Evolutionary conservation across 1,140 invertebrate species (phyloP).

Genomic region (Temnothorax nylanderi): DNA sequence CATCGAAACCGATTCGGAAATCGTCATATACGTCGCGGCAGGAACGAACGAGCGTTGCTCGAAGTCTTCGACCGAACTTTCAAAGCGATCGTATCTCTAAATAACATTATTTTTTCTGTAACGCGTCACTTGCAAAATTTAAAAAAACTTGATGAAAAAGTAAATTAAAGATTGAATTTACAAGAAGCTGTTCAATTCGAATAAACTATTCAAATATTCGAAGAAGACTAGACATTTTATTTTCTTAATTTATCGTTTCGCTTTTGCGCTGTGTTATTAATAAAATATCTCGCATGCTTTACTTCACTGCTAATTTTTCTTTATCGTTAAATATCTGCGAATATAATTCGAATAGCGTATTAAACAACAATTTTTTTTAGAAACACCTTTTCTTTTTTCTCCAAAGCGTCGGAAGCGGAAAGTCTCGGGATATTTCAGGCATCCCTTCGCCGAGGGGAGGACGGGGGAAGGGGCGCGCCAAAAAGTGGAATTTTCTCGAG

Average conservation of each 20-base stretch:
- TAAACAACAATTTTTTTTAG: not conserved
- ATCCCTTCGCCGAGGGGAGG: not conserved
- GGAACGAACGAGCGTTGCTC: slow-evolving; percentile 19
- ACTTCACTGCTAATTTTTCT: not conserved
- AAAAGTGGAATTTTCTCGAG: slow-evolving; percentile 69
- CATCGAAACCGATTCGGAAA: slow-evolving; percentile 59
- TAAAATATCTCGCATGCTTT: not conserved
- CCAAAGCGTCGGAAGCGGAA: slow-evolving; percentile 14
- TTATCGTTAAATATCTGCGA: not conserved
- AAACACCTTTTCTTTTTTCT: not conserved
- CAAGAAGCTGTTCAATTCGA: not conserved
- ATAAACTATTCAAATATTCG: not conserved
- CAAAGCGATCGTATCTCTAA: not conserved
- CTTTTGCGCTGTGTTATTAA: not conserved
- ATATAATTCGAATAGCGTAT: not conserved
- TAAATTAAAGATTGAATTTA: not conserved
- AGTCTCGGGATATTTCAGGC: slow-evolving; percentile 24
- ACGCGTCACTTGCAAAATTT: not conserved
- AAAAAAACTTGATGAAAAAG: not conserved
- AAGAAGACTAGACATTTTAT: not conserved
- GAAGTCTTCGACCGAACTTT: not conserved
- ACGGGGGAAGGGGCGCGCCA: slow-evolving; percentile 10
- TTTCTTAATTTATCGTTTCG: not conserved
- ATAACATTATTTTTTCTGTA: not conserved
- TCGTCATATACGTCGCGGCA: slow-evolving; percentile 33